Conservation (phyloP, 1,140 invertebrate species). For the Matsumurasca onukii region DNA sequence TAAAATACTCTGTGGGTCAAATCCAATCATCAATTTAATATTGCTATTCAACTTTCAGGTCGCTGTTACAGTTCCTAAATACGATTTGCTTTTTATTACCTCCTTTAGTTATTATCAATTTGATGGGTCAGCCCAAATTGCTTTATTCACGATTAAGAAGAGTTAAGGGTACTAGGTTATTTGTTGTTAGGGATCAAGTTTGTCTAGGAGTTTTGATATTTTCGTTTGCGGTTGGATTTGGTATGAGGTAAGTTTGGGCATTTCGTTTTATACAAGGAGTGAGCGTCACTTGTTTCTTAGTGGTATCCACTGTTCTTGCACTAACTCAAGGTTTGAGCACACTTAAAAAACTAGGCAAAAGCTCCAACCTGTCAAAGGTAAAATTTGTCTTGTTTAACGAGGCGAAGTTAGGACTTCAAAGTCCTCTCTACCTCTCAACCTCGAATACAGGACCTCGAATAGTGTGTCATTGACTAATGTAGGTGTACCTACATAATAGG, state of each 20-base stretch:
- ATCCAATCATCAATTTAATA: no score
- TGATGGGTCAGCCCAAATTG: background rate
- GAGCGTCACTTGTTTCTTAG: background rate
- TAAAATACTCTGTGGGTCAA: no score
- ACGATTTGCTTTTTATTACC: slow-evolving; percentile 1
- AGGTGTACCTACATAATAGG: no score
- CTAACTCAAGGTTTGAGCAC: background rate
- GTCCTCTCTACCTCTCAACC: no score
- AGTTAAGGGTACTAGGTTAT: slow-evolving; percentile 3
- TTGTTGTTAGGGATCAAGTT: background rate
- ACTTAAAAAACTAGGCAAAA: background rate
- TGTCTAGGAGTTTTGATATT: background rate
- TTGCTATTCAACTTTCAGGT: no score
- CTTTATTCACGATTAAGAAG: background rate
- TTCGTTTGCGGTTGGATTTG: background rate
- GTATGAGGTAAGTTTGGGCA: background rate
- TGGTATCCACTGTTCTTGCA: background rate
- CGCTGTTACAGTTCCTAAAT: background rate
- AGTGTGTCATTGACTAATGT: no score
- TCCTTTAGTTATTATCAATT: background rate
- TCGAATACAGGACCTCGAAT: no score
- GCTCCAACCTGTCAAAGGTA: background rate
- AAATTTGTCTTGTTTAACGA: no score
- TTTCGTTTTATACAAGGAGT: background rate
- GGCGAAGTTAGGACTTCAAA: no score